Percentiles rank a stretch among this genome's conserved stretches.
Conservation (phyloP, 2,888 invertebrate genomes). For the Timema podura region DNA sequence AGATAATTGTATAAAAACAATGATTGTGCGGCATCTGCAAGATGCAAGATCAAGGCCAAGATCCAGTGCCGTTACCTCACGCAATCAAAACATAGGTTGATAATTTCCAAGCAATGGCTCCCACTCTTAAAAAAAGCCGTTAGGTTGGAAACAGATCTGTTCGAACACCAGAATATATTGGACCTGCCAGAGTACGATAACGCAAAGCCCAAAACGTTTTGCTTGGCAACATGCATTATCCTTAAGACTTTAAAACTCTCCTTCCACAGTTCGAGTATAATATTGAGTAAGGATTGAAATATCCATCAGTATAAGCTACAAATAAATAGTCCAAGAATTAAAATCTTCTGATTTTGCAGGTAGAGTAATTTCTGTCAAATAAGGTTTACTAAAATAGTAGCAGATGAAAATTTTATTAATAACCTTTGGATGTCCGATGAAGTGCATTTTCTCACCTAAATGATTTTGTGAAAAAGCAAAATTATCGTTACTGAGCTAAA, state of each 20-base stretch:
- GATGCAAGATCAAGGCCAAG: not conserved
- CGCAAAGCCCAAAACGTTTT: conserved; percentile 3
- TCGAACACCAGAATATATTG: conserved; percentile 14
- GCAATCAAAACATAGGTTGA: conserved; percentile 1
- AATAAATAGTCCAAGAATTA: conserved; percentile 20
- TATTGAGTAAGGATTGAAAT: conserved; percentile 15
- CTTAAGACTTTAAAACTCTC: not conserved
- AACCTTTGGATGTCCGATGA: conserved; percentile 21
- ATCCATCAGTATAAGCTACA: conserved; percentile 20
- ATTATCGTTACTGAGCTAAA: conserved; percentile 4
- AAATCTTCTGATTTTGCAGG: conserved; percentile 15
- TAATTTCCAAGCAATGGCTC: not conserved
- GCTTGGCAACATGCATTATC: conserved; percentile 5
- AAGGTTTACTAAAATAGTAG: conserved; percentile 8
- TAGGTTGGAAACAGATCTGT: no score
- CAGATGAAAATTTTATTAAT: conserved; percentile 18
- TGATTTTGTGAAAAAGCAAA: conserved; percentile 17
- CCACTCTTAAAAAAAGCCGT: conserved; percentile 6
- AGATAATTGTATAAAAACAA: not conserved
- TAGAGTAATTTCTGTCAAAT: conserved; percentile 16
- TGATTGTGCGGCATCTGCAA: not conserved
- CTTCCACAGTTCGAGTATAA: conserved; percentile 5
- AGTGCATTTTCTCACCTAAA: conserved; percentile 16
- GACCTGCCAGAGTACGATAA: not conserved
- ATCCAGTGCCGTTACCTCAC: not conserved